Percentiles rank a stretch among this genome's conserved stretches.
Evolutionary conservation across 1,140 invertebrate genomes (phyloP).

Genomic region (Tetragnatha versicolor): DNA sequence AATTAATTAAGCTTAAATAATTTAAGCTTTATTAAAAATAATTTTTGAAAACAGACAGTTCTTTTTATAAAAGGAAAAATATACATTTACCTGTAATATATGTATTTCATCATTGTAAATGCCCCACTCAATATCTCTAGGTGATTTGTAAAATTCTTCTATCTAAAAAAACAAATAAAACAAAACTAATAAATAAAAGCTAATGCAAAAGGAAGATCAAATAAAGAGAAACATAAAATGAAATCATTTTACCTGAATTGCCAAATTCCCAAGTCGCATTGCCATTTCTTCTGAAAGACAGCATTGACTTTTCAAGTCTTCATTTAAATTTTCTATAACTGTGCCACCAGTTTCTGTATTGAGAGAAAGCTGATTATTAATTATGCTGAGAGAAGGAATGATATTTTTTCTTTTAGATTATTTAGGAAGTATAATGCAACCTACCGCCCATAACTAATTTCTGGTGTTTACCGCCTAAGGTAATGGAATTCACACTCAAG

Average conservation of each 20-base stretch:
- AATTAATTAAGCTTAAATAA: too few relatives aligned
- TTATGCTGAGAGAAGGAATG: background rate
- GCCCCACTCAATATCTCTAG: constrained; percentile 58
- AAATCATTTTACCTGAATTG: constrained; percentile 23
- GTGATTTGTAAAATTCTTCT: constrained; percentile 14
- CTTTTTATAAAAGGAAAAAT: too few relatives aligned
- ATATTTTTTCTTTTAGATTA: too few relatives aligned
- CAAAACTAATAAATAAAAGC: too few relatives aligned
- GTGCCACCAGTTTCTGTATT: constrained; percentile 13
- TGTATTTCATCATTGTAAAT: constrained; percentile 15
- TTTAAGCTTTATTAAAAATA: too few relatives aligned
- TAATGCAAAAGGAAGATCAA: too few relatives aligned
- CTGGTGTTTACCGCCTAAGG: constrained; percentile 2
- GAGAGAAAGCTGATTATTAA: background rate
- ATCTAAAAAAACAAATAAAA: constrained; percentile 30
- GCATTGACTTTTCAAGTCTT: background rate
- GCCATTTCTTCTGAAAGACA: constrained; percentile 4
- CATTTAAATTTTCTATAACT: background rate
- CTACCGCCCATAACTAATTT: constrained; percentile 4
- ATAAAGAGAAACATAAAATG: too few relatives aligned
- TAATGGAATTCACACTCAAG: background rate
- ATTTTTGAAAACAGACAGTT: too few relatives aligned
- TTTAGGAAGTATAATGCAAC: too few relatives aligned
- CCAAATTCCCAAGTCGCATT: background rate
- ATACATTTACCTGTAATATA: constrained; percentile 18